A percentile compares a stretch with the other conserved stretches of the same genome.
Evolutionary conservation across 2,113 vertebrate genomes (phyloP).

Genomic region (Mola mola): DNA sequence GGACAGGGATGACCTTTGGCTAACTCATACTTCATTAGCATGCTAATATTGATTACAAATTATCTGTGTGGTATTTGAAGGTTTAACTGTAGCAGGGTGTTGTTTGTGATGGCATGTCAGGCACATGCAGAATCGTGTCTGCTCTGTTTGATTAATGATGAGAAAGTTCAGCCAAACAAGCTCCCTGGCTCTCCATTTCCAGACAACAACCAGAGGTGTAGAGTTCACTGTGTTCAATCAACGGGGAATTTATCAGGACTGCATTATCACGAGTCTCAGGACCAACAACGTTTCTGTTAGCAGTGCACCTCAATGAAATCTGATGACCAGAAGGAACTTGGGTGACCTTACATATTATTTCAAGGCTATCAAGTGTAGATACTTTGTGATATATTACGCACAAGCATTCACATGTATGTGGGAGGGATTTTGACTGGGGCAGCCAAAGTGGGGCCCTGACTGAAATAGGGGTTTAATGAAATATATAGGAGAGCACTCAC

Average conservation of each 20-base stretch:
- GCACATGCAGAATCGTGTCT: slow-evolving; percentile 34
- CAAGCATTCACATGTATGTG: too few relatives aligned
- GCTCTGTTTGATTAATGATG: slow-evolving; percentile 65
- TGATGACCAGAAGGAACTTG: slow-evolving; percentile 17
- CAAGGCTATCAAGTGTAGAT: slow-evolving; percentile 18
- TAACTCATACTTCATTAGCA: slow-evolving; percentile 49
- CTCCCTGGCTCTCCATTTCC: slow-evolving; percentile 54
- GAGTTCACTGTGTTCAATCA: slow-evolving; percentile 76
- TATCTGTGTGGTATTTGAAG: slow-evolving; percentile 46
- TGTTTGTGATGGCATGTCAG: slow-evolving; percentile 53
- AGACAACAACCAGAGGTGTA: slow-evolving; percentile 68
- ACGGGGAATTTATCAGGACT: slow-evolving; percentile 56
- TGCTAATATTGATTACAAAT: slow-evolving; percentile 60
- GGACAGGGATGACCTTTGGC: slow-evolving; percentile 36
- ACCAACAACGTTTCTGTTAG: slow-evolving; percentile 11
- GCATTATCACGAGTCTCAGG: slow-evolving; percentile 54
- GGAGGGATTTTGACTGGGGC: too few relatives aligned
- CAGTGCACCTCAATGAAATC: slow-evolving; percentile 24
- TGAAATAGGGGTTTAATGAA: too few relatives aligned
- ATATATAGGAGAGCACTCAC: neutral
- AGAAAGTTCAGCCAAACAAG: slow-evolving; percentile 65
- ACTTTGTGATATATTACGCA: slow-evolving; percentile 9
- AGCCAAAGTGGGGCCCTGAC: too few relatives aligned
- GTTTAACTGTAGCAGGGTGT: slow-evolving; percentile 39
- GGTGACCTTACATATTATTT: slow-evolving; percentile 32